Percentiles rank a stretch among this genome's conserved stretches.
Conservation (phyloP, 2,888 invertebrate species). For the Allacma fusca region DNA sequence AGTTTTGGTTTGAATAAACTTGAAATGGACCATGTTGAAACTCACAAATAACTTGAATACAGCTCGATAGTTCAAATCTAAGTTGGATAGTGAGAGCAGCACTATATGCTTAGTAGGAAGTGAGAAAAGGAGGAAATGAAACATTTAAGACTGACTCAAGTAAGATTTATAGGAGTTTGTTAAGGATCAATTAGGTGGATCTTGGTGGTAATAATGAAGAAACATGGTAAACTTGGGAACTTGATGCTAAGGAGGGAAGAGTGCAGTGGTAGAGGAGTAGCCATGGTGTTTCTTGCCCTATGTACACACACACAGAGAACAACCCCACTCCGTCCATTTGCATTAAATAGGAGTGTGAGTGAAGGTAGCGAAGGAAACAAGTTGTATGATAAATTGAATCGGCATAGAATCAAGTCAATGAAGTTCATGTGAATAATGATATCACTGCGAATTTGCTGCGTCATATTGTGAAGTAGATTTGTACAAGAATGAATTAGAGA, state of each 20-base stretch:
- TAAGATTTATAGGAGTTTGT: neutral
- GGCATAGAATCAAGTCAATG: slow-evolving; percentile 55
- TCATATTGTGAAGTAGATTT: slow-evolving; percentile 54
- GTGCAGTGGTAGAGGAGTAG: neutral
- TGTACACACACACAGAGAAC: neutral
- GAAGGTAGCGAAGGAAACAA: slow-evolving; percentile 32
- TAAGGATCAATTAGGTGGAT: slow-evolving; percentile 14
- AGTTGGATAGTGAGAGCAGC: neutral
- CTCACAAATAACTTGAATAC: too few species aligned
- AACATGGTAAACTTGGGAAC: slow-evolving; percentile 2
- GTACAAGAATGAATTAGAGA: slow-evolving; percentile 47
- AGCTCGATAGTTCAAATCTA: too few species aligned
- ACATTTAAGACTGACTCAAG: neutral
- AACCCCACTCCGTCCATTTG: neutral
- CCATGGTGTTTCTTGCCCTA: neutral
- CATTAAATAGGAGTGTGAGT: slow-evolving; percentile 9
- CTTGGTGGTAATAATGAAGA: slow-evolving; percentile 32
- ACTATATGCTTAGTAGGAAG: neutral
- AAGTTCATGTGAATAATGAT: slow-evolving; percentile 55
- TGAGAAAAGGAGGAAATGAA: neutral
- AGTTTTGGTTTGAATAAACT: too few species aligned
- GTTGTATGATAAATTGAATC: slow-evolving; percentile 60
- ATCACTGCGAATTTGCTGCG: slow-evolving; percentile 47
- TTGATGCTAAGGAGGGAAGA: slow-evolving; percentile 13
- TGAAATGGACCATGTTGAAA: too few species aligned